Evolutionary conservation across 2,113 vertebrate genomes (phyloP).

Genomic region (Nyctibius bracteatus): DNA sequence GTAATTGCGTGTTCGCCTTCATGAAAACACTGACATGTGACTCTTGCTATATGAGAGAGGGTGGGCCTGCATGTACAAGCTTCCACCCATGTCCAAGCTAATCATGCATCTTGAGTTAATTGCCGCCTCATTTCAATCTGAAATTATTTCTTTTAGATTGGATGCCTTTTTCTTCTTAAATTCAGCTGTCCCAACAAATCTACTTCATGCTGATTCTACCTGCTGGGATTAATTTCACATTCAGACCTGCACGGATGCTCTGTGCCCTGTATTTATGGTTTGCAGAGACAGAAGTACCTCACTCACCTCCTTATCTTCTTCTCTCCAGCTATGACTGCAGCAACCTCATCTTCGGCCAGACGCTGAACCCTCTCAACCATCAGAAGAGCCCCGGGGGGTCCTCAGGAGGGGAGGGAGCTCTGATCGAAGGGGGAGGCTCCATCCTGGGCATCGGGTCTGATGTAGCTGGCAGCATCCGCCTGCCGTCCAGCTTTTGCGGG

Average conservation of each 20-base stretch:
- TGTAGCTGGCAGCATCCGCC: conserved; percentile 69
- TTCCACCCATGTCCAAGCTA: neutral
- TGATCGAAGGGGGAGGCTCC: conserved; percentile 71
- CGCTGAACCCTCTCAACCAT: conserved; percentile 37
- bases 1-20: conserved; percentile 42
- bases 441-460: conserved; percentile 72
- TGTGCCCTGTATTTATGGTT: neutral
- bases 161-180: neutral
- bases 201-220: neutral
- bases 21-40: neutral
- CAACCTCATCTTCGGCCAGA: conserved; percentile 68
- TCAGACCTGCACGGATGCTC: neutral
- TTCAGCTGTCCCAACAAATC: neutral
- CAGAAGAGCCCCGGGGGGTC: conserved; percentile 67
- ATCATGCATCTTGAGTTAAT: neutral
- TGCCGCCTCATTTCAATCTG: neutral
- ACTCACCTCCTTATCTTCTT: neutral
- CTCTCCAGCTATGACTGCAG: conserved; percentile 66
- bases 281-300: neutral
- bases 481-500: conserved; percentile 75
- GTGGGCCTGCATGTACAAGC: too few relatives aligned
- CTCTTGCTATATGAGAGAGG: neutral
- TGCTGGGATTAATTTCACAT: neutral
- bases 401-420: conserved; percentile 74
- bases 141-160: neutral